Conservation (phyloP, 1,140 invertebrate genomes). For the Drosophila teissieri region DNA sequence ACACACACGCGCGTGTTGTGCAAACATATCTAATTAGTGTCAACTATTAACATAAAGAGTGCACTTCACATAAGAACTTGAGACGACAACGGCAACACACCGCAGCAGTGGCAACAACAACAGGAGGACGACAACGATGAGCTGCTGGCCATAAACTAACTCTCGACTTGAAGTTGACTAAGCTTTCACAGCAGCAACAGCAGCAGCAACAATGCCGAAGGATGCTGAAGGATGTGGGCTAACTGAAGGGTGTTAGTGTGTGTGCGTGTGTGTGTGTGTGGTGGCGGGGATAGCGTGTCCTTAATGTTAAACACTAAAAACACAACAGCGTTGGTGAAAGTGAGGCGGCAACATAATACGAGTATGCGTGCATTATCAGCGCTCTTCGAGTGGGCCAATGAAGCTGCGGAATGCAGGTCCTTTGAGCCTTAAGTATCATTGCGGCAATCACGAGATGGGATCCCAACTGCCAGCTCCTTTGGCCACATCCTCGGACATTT, state of each 20-base stretch:
- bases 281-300: conserved; percentile 63
- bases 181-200: conserved; percentile 62
- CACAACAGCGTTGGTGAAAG: conserved; percentile 45
- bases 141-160: conserved; percentile 68
- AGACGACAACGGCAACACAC: conserved; percentile 60
- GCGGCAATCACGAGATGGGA: conserved; percentile 47
- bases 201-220: conserved; percentile 67
- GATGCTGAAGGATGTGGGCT: background rate
- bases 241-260: conserved; percentile 1
- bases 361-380: conserved; percentile 69
- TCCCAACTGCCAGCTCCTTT: background rate
- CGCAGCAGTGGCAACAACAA: conserved; percentile 23
- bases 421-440: conserved; percentile 60
- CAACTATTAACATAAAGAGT: conserved; percentile 83
- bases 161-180: conserved; percentile 72
- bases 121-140: conserved; percentile 10
- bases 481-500: conserved; percentile 67
- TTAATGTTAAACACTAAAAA: conserved; percentile 59
- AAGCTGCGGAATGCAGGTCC: conserved; percentile 47
- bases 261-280: background rate
- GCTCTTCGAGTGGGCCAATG: conserved; percentile 70
- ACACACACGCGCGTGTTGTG: conserved; percentile 56
- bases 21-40: conserved; percentile 82
- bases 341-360: conserved; percentile 49
- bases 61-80: conserved; percentile 79